Conservation (phyloP, 2,888 invertebrate species). For the Sesamia inferens region DNA sequence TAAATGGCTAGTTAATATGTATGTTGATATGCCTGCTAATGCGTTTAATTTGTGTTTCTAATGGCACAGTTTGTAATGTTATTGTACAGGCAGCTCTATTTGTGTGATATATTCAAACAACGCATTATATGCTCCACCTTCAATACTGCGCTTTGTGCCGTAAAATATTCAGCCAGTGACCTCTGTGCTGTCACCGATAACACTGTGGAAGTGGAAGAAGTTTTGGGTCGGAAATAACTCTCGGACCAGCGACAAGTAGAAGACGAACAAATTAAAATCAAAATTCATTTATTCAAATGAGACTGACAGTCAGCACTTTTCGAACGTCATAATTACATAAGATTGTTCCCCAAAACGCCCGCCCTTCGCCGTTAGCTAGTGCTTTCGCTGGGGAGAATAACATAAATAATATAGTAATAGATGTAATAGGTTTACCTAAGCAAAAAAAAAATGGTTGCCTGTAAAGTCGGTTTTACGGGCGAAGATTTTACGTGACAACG, state of each 20-base stretch:
- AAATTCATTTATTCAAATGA: too few species aligned
- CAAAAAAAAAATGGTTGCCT: too few species aligned
- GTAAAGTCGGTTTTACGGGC: too few species aligned
- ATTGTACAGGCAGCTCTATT: not conserved
- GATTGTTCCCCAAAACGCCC: too few species aligned
- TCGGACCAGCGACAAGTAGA: not conserved
- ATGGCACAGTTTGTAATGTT: not conserved
- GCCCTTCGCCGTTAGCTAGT: too few species aligned
- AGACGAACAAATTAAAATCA: not conserved
- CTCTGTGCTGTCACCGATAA: not conserved
- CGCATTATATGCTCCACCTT: not conserved
- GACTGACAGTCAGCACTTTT: too few species aligned
- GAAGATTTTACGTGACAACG: too few species aligned
- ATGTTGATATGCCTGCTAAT: conserved; percentile 1
- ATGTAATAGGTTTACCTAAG: too few species aligned
- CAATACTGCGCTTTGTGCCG: not conserved
- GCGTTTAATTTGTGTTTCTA: conserved; percentile 1
- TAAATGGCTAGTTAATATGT: not conserved
- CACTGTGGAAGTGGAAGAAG: not conserved
- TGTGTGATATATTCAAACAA: not conserved
- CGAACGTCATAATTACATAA: too few species aligned
- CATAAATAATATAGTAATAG: too few species aligned
- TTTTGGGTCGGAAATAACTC: not conserved
- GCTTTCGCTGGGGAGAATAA: too few species aligned
- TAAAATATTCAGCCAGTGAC: not conserved